Conservation (phyloP, 92 coral and sea anemone species). For the Isaurus tuberculatus region DNA sequence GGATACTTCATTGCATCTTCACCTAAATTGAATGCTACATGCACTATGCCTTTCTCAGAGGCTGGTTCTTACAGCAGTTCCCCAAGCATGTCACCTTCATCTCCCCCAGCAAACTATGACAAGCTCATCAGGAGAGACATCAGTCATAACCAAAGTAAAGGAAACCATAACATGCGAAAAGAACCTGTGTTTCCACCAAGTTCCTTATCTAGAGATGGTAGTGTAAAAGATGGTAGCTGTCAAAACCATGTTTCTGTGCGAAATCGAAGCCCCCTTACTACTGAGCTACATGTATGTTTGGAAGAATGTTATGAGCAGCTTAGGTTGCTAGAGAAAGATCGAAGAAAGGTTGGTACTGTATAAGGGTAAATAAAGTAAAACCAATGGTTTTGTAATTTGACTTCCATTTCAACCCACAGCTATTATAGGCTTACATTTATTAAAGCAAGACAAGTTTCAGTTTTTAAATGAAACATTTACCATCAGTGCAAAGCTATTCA, state of each 20-base stretch:
- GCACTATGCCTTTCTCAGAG: conserved; percentile 63
- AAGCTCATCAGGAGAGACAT: conserved; percentile 68
- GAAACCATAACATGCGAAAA: conserved; percentile 51
- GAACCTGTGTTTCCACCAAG: conserved; percentile 63
- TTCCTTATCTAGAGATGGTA: conserved; percentile 57
- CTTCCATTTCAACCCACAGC: too few relatives aligned
- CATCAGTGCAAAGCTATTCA: too few relatives aligned
- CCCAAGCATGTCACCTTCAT: conserved; percentile 93
- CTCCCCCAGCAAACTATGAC: conserved; percentile 75
- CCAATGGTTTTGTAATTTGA: too few relatives aligned
- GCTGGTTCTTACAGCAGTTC: conserved; percentile 80
- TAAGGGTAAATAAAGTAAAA: not conserved
- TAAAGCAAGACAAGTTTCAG: too few relatives aligned
- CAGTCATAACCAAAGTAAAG: conserved; percentile 49
- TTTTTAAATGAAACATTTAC: too few relatives aligned
- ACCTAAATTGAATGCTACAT: conserved; percentile 71
- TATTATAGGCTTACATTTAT: too few relatives aligned
- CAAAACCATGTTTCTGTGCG: conserved; percentile 66
- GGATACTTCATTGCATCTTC: conserved; percentile 65
- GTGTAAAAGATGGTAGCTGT: conserved; percentile 71
- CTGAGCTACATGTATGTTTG: conserved; percentile 85
- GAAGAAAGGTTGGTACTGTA: conserved; percentile 75
- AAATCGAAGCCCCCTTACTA: conserved; percentile 79
- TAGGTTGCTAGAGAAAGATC: conserved; percentile 88
- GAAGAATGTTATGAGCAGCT: conserved; percentile 98